Conservation (phyloP, 2,113 vertebrate genomes). For the Rallus limicola region DNA sequence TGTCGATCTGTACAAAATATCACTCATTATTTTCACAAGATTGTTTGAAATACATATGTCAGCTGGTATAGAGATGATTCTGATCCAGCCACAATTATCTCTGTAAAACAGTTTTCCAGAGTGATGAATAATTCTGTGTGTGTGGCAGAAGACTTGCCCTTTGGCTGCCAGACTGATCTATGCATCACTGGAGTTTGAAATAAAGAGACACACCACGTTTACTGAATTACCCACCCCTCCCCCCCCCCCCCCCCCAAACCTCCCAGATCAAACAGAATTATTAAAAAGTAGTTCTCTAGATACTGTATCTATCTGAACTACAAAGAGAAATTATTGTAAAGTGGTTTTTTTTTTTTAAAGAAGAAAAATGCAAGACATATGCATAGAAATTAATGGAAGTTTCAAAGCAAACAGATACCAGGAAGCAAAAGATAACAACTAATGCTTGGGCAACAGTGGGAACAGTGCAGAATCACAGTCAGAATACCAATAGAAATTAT, state of each 20-base stretch:
- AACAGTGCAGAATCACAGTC: neutral
- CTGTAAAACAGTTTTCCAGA: neutral
- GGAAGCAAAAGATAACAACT: neutral
- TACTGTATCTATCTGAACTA: neutral
- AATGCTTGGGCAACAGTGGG: neutral
- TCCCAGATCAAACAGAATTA: neutral
- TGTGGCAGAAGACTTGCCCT: neutral
- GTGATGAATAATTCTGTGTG: neutral
- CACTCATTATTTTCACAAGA: neutral
- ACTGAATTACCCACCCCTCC: neutral
- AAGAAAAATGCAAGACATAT: neutral
- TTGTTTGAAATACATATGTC: neutral
- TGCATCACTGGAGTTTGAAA: neutral
- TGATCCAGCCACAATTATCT: neutral
- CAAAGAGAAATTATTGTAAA: neutral
- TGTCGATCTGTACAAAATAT: neutral
- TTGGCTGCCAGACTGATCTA: neutral
- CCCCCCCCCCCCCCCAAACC: neutral
- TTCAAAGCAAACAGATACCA: neutral
- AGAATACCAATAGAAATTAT: slow-evolving; percentile 37
- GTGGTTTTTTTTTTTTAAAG: neutral
- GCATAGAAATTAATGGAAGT: neutral
- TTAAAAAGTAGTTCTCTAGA: neutral
- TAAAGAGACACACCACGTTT: neutral
- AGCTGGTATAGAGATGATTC: neutral